phyloP scores from a whole-genome alignment of 2,797 vertebrate genomes.

The Anableps anableps region DNA sequence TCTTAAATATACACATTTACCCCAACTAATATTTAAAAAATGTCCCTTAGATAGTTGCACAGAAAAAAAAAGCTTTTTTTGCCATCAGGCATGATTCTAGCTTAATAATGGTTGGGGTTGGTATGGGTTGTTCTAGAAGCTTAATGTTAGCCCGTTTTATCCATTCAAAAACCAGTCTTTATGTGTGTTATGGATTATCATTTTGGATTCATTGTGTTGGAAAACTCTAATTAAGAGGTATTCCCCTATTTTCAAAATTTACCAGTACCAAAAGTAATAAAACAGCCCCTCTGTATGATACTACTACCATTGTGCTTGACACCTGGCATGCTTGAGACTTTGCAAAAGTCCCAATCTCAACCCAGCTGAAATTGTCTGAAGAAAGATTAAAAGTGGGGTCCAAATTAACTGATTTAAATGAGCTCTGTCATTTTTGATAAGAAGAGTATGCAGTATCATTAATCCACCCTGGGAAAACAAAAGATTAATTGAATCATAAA shows the following conservation, averaged over 20 bases:
- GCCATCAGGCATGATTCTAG: background rate
- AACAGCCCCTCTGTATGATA: background rate
- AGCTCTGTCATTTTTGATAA: background rate
- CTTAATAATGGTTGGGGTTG: no score
- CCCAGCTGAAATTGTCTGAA: background rate
- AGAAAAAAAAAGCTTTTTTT: background rate
- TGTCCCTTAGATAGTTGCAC: background rate
- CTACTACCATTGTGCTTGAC: background rate
- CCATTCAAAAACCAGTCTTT: background rate
- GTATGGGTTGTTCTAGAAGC: background rate
- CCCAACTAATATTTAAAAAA: no score
- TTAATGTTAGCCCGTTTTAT: background rate
- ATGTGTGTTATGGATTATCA: background rate
- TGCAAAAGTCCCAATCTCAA: background rate
- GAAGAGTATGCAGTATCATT: background rate
- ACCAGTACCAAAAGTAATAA: background rate
- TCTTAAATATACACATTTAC: background rate
- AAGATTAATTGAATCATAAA: background rate
- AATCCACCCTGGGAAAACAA: background rate
- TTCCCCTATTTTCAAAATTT: background rate
- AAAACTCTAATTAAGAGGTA: background rate
- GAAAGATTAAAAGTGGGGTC: background rate
- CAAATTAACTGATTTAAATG: background rate
- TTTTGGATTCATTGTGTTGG: no score
- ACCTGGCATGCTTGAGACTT: background rate